Evolutionary conservation across 2,113 vertebrate species (phyloP), one percentile per base, ranked within the genome.

Genomic region (Seriola aureovittata): DNA sequence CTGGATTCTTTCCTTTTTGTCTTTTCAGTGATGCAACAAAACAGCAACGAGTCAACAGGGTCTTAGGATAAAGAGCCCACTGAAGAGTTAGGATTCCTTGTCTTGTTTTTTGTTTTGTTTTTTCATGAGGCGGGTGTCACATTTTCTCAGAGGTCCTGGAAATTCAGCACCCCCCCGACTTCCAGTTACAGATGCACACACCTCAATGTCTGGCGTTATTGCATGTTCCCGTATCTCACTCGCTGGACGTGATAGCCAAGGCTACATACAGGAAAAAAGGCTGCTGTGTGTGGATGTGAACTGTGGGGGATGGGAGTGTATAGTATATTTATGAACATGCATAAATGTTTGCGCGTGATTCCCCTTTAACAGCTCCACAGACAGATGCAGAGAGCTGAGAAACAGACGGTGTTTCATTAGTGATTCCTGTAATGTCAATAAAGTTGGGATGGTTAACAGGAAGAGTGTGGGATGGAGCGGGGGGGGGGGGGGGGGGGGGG

Each of bases 401-500:
- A 69, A 85, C 93, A 94, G 94, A 93, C 93, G 50, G 69, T 25
- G 89, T 87, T 95, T 96, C 89, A 95, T 95, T 94, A 93, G 88
- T n/a, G 81, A 94, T 96, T 96, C 95, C 95, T 92, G 94, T 95
- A 94, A 95, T 75, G 91, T 93, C 94, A 92, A 94, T 96, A 93
- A 86, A 85, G 89, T 90, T 86, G 85, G 70, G 75, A 93, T 90
- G 94, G 90, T 94, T 95, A 93, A 95, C 95, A 96, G 95, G 94
- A 96, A 96, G 79, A 91, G 92, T 89, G 89, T 91, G 79, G 82
- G 85, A 82, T 86, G 90, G 85, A 74, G 81, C 48, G 12, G 80
- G 75, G 75, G 81, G 77, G 80, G 75, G 75, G 81, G 77, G 80
- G 75, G 75, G 81, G 77, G 80, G 75, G 75, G 81, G 77, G n/a